A percentile compares a stretch with the other conserved stretches of the same genome.
Evolutionary conservation across 2,888 invertebrate species (phyloP).

Genomic region (Clistopyga incitator): DNA sequence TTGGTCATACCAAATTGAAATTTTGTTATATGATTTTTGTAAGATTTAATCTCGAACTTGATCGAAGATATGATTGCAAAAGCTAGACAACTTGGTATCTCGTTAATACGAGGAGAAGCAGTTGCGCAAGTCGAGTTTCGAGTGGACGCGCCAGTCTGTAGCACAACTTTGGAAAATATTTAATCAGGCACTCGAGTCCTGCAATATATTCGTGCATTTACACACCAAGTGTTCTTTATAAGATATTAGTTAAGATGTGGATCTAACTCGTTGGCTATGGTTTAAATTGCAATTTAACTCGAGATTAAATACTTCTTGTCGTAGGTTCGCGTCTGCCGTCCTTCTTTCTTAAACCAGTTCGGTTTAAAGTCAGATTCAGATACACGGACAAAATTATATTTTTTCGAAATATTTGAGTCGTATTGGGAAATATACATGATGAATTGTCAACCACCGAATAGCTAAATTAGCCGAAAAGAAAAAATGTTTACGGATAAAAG

Average conservation of each 20-base stretch:
- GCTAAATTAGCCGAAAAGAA: neutral
- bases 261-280: conserved; percentile 54
- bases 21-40: too few species aligned
- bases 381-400: too few species aligned
- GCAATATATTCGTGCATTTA: neutral
- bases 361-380: too few species aligned
- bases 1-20: too few species aligned
- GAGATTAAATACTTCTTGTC: conserved; percentile 45
- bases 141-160: conserved; percentile 10
- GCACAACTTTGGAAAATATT: conserved; percentile 31
- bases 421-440: too few species aligned
- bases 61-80: conserved; percentile 6
- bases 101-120: conserved; percentile 18
- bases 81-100: conserved; percentile 6
- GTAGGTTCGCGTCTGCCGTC: conserved; percentile 10
- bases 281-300: conserved; percentile 58
- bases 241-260: conserved; percentile 52
- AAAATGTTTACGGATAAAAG: neutral
- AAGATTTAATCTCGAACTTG: neutral
- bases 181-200: conserved; percentile 20
- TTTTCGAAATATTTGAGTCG: too few species aligned
- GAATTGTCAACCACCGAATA: too few species aligned
- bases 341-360: too few species aligned
- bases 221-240: conserved; percentile 15
- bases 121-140: neutral